Base-by-base conservation (phyloP, 2,888 invertebrate genomes). In the Heterodera filipjevi region DNA sequence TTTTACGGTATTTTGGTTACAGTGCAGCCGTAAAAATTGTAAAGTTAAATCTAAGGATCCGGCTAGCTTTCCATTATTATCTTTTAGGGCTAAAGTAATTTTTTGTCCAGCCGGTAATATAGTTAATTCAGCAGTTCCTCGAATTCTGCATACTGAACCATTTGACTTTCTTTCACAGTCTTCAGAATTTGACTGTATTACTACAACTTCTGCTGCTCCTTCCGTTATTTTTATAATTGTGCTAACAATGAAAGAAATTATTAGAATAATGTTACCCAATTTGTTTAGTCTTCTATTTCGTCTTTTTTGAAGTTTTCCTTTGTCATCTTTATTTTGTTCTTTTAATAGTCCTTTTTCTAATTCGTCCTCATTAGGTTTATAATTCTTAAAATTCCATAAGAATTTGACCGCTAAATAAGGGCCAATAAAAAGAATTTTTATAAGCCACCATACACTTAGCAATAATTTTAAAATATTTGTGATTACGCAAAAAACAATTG, bases 1-100 rank as follows among this genome's bases (percentile, higher is more conserved):
- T 71, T 32, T 71, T 6, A 71, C 3, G 16, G 53, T 71, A 14
- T 71, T 35, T 71, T 71, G 71, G 30, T 71, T 71, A 30, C 71
- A 71, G 14, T 27, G 44, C 8, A 71, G 14, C n/a, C 27, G 49
- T 46, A 71, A 16, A 14, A 27, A 44, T 27, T 71, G 8, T 49
- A 71, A 46, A n/a, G n/a, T 71, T 27, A 71, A 33, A 1, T 71
- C 71, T 1, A 71, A 10, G 3, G 44, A 44, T 2, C 71, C 71
- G 6, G 49, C 49, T 12, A 71, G 14, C 32, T 46, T 71, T 32
- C 71, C 71, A 14, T 33, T 71, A 33, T 33, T 27, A 32, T 71
- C 49, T 71, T 71, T 71, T 32, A 71, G 5, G 14, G 71, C 49
- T 46, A 71, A 71, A 30, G 71, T 30, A 0, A 14, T 32, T 27